phyloP scores from a whole-genome alignment of 2,113 vertebrate species.

The Vidua macroura region DNA sequence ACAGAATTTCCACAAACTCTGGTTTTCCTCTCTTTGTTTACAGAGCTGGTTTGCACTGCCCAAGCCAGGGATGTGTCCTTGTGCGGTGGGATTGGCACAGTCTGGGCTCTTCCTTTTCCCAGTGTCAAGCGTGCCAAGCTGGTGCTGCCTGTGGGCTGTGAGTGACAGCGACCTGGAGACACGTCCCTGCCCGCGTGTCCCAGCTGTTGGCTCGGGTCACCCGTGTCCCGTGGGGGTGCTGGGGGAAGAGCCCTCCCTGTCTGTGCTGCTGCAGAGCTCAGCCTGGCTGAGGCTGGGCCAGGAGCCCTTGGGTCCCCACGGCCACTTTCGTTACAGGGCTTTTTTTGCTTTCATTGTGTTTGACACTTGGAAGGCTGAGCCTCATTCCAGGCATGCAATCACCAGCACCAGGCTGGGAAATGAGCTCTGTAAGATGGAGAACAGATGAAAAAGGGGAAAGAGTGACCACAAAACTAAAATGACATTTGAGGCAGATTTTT shows the following conservation, averaged over 20 bases:
- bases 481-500: not conserved
- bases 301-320: not conserved
- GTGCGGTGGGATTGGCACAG: not conserved
- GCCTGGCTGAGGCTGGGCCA: not conserved
- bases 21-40: not conserved
- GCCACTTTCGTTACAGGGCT: not conserved
- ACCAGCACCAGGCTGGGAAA: constrained; percentile 2
- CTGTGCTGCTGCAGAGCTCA: not conserved
- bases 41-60: not conserved
- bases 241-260: not conserved
- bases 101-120: not conserved
- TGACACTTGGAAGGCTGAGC: constrained; percentile 48
- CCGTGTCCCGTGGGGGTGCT: not conserved
- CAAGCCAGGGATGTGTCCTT: not conserved
- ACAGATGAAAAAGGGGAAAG: not conserved
- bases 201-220: not conserved
- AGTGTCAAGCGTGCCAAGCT: not conserved
- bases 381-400: constrained; percentile 2
- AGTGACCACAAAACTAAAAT: not conserved
- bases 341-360: constrained; percentile 21
- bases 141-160: not conserved
- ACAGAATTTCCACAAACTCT: not conserved
- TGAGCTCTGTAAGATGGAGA: not conserved
- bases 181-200: rapidly evolving
- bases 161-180: not conserved